These are phyloP conservation scores for Pissodes strobi DNA, from an alignment of 1,140 invertebrate species.

Conservation along the genomic window DNA sequence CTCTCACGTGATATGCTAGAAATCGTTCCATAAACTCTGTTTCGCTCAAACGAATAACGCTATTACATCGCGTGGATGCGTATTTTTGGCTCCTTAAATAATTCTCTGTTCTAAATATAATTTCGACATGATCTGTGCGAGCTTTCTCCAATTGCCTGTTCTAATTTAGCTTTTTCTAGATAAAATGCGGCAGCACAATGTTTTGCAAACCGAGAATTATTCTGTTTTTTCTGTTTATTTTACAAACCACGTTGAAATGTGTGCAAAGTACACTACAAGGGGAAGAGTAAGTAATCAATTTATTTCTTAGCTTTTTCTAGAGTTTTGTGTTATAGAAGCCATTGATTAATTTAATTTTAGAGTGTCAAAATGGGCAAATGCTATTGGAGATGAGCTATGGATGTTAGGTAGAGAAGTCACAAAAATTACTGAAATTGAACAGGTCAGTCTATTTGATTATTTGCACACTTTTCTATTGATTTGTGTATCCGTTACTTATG, in stretches of 20 bases:
- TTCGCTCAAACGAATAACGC: too few relatives aligned
- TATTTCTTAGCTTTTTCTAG: neutral
- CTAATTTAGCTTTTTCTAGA: constrained; percentile 16
- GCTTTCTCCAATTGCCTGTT: constrained; percentile 11
- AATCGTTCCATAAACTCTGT: too few relatives aligned
- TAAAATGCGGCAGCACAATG: constrained; percentile 27
- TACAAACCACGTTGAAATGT: neutral
- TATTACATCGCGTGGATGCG: too few relatives aligned
- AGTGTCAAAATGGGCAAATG: constrained; percentile 51
- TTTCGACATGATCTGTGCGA: constrained; percentile 9
- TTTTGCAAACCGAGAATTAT: constrained; percentile 1
- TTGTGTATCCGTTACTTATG: too few relatives aligned
- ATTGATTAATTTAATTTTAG: constrained; percentile 33
- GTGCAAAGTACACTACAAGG: constrained; percentile 35
- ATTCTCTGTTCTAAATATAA: constrained; percentile 27
- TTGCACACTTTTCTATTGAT: too few relatives aligned
- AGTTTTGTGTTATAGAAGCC: neutral
- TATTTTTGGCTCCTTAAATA: constrained; percentile 4
- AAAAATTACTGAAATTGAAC: constrained; percentile 48
- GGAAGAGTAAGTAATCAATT: constrained; percentile 37
- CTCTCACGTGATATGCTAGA: too few relatives aligned
- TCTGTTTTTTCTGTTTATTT: constrained; percentile 6
- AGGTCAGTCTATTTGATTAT: constrained; percentile 36
- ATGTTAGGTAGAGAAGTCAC: constrained; percentile 48
- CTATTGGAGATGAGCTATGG: constrained; percentile 49